phyloP scores from a whole-genome alignment of 2,888 invertebrate species.

The Papilio gigon region DNA sequence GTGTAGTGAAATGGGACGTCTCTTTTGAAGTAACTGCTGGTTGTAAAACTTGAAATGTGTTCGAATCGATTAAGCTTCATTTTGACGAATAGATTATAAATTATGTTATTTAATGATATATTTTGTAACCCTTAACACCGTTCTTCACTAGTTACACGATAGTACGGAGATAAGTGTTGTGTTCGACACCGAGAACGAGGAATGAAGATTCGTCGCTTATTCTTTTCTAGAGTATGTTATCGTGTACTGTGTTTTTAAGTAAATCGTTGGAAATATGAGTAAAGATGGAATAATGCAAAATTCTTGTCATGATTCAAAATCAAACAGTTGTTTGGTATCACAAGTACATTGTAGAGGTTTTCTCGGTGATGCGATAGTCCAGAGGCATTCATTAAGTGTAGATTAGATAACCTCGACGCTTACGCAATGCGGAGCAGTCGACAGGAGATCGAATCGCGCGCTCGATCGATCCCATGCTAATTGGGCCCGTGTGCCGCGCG shows the following conservation, averaged over 20 bases:
- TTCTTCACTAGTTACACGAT: too few relatives aligned
- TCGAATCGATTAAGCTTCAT: too few relatives aligned
- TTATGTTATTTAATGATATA: too few relatives aligned
- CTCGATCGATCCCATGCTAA: constrained; percentile 82
- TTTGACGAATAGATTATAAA: too few relatives aligned
- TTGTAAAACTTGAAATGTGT: not conserved
- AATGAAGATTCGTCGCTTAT: too few relatives aligned
- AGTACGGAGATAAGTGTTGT: too few relatives aligned
- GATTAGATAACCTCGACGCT: constrained; percentile 73
- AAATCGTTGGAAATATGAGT: too few relatives aligned
- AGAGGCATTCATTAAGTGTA: constrained; percentile 72
- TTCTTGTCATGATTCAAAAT: not conserved
- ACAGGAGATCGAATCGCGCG: constrained; percentile 76
- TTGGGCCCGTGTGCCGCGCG: constrained; percentile 69
- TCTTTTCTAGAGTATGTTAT: too few relatives aligned
- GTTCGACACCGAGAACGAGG: too few relatives aligned
- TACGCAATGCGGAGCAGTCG: constrained; percentile 72
- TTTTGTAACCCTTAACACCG: not conserved
- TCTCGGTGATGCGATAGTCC: constrained; percentile 61
- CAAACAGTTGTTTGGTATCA: constrained; percentile 36
- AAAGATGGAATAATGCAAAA: not conserved
- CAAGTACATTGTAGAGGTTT: constrained; percentile 45
- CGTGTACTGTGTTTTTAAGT: too few relatives aligned
- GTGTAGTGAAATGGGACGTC: not conserved
- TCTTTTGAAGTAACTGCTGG: not conserved